Evolutionary conservation across 1,140 invertebrate species (phyloP), one percentile per base, ranked within the genome.

Genomic region (Plectus sambesii): DNA sequence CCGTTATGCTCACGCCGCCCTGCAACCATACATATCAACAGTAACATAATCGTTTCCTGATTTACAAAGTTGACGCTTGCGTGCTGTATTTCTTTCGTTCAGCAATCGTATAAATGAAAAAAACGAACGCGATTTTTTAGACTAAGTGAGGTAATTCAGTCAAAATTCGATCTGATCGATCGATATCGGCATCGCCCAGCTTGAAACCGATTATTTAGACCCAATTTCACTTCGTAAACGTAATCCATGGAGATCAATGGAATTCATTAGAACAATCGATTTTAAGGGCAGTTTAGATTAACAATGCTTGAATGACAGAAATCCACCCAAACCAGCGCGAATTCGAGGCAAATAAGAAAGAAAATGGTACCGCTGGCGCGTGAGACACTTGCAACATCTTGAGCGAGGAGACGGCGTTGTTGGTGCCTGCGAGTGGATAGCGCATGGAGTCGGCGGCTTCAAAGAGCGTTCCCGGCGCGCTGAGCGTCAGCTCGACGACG

Each of bases 1-100:
- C 78, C 52, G 77, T 76, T 39, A 82, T 71, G 59, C 82, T 77
- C 17, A 74, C 71, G 30, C 22, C 82, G 80, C 69, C 81, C 77
- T 41, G 78, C 72, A 38, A 73, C 73, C 42, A 12, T 12, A 12
- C 12, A 33, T 17, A 17, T 12, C 12, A 17, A 12, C 17, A 33
- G 12, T 33, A 33, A 17, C 12, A 17, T 12, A 33, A 33, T 12
- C 30, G 30, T 12, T 33, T 12, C 12, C 12, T 33, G 17, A 33
- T 33, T 17, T 12, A 33, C 17, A 12, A 33, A 12, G 30, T 33
- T 17, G 12, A 12, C 12, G 17, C 17, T 33, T 33, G 17, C 30
- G 12, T 17, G 30, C 17, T 17, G 12, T 12, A 33, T 33, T 33
- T 33, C 30, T 12, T 33, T 33, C 12, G 30, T 33, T 17, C 17